These are phyloP conservation scores for Drosophila monieri DNA, from an alignment of 2,888 invertebrate genomes.

Conservation along the genomic window DNA sequence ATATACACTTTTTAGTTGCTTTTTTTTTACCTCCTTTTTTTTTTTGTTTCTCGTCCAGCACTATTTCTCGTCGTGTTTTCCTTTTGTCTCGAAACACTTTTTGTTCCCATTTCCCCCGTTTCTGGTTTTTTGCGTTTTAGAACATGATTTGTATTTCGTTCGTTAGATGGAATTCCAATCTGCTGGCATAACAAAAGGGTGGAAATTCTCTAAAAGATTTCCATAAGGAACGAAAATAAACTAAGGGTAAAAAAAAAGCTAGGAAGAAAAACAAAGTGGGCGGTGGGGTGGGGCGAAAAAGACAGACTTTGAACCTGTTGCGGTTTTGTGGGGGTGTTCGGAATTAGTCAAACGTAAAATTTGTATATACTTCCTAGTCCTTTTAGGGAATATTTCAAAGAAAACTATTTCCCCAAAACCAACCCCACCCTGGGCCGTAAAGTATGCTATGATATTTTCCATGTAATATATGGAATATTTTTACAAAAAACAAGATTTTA, in stretches of 20 bases:
- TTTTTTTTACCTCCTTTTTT: conserved; percentile 39
- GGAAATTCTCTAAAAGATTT: conserved; percentile 31
- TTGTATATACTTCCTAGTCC: neutral
- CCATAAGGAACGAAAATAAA: conserved; percentile 19
- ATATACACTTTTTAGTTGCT: conserved; percentile 36
- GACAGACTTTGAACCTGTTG: conserved; percentile 13
- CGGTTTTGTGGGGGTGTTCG: neutral
- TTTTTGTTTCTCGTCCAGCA: conserved; percentile 10
- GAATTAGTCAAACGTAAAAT: neutral
- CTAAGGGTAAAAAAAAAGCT: neutral
- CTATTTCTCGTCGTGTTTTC: conserved; percentile 25
- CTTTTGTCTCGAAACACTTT: conserved; percentile 28
- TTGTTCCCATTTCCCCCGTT: conserved; percentile 53
- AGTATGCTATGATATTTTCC: neutral
- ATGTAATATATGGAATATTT: neutral
- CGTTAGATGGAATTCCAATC: conserved; percentile 39
- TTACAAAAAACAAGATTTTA: neutral
- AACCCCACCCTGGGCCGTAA: neutral
- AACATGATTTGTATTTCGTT: conserved; percentile 49
- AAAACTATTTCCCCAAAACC: neutral
- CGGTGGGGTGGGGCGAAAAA: neutral
- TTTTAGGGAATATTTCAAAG: neutral
- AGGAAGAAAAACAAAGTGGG: neutral
- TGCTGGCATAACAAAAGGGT: conserved; percentile 37
- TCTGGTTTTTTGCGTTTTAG: conserved; percentile 50